These are phyloP conservation scores for Dicyrtomina minuta DNA, from an alignment of 2,888 invertebrate genomes.

Conservation along the genomic window DNA sequence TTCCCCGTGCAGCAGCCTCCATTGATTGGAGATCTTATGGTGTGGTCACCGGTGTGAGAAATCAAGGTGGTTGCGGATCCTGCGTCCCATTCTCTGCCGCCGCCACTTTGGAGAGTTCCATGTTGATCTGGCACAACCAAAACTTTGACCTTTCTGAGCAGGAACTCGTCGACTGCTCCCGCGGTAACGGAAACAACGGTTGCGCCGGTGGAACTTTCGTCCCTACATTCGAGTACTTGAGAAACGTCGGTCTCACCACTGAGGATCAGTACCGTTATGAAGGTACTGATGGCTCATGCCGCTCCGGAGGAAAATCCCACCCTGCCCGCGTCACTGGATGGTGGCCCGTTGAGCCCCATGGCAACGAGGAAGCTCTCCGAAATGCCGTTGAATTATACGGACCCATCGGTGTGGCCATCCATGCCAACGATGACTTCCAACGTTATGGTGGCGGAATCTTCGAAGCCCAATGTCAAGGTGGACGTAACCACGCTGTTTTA, in stretches of 20 bases:
- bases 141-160: conserved; percentile 5
- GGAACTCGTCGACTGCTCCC: conserved; percentile 13
- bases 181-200: conserved; percentile 8
- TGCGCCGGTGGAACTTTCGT: conserved; percentile 15
- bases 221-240: conserved; percentile 18
- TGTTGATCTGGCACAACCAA: conserved; percentile 13
- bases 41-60: background rate
- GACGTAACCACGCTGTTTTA: conserved; percentile 21
- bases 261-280: conserved; percentile 14
- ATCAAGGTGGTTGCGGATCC: conserved; percentile 18
- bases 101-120: conserved; percentile 12
- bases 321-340: conserved; percentile 12
- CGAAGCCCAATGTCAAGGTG: conserved; percentile 15
- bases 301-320: background rate
- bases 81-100: conserved; percentile 19
- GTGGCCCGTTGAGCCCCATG: conserved; percentile 13
- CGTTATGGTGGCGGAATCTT: conserved; percentile 7
- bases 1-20: background rate
- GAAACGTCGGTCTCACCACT: background rate
- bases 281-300: background rate
- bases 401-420: conserved; percentile 19
- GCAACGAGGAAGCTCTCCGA: conserved; percentile 10
- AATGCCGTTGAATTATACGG: conserved; percentile 12
- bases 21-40: conserved; percentile 8
- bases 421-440: conserved; percentile 12